phyloP scores from a whole-genome alignment of 2,797 vertebrate genomes.

The Esox masquinongy region DNA sequence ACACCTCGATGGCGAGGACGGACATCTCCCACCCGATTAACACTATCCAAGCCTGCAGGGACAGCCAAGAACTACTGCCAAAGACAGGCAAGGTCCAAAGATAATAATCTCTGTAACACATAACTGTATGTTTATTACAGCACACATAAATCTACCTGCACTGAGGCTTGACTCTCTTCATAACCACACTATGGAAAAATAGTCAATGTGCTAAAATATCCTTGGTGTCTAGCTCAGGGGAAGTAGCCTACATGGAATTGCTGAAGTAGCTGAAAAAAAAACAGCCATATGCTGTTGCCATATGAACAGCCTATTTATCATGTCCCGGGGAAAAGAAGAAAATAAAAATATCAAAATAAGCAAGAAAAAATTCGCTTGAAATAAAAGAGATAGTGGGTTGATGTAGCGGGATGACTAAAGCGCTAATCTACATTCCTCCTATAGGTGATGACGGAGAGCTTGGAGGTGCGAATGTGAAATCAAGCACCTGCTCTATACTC shows the following conservation, averaged over 20 bases:
- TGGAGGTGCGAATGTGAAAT: slow-evolving; percentile 50
- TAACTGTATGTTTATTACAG: background rate
- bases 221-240: background rate
- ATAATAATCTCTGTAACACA: background rate
- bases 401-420: slow-evolving; percentile 23
- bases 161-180: background rate
- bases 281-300: slow-evolving; percentile 5
- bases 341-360: background rate
- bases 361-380: slow-evolving; percentile 14
- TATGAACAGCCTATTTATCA: slow-evolving; percentile 8
- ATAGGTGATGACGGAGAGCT: slow-evolving; percentile 46
- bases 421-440: slow-evolving; percentile 35
- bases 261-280: background rate
- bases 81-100: background rate
- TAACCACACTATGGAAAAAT: background rate
- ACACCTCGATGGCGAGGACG: slow-evolving; percentile 56
- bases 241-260: background rate
- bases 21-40: slow-evolving; percentile 60
- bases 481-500: slow-evolving; percentile 22
- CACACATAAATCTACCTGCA: background rate
- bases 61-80: background rate
- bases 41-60: background rate
- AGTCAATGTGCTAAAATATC: background rate
- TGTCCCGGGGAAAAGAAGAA: background rate
- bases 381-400: slow-evolving; percentile 24